Base-by-base conservation (phyloP, 2,113 vertebrate genomes). In the Eulemur macaco region DNA sequence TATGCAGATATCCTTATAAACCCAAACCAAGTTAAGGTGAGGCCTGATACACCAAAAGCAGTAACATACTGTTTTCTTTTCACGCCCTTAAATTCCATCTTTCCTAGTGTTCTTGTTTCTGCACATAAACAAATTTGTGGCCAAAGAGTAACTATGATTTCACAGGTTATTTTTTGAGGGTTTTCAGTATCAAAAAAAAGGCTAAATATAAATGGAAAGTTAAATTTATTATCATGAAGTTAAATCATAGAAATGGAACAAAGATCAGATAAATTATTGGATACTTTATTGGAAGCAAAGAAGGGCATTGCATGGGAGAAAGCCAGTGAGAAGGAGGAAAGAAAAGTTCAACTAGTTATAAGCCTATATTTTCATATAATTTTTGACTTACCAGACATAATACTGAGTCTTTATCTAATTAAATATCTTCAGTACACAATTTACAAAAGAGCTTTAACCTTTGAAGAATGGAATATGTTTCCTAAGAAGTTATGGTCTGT, bases 171-270 rank as follows among this genome's bases (percentile, higher is more conserved):
- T 71, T 89, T 31, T 34, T 50, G 29, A 34, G 8, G 5, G 31
- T 64, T 78, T 74, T 88, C 20, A 82, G 50, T 93, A 18, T 63
- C 5, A 0, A 64, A 78, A 91, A 56, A 13, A 86, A 80, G 37
- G 56, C 7, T 91, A 91, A 96, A 58, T 84, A 92, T 90, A 86
- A 80, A 83, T 56, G 69, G 47, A 89, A 95, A 92, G 8, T 86
- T 64, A 71, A 96, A 86, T 13, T 74, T 87, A 23, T 74, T 89
- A 87, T 84, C 37, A 84, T 83, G 37, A 94, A 92, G 25, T 64
- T 34, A 91, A 96, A 93, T 91, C 52, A 93, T 42, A 45, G 29
- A 85, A 94, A 47, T 50, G 52, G 7, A 78, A 87, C 18, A 84
- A 84, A 91, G 15, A 81, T 42, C 34, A 82, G 47, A 84, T 56